Conservation (phyloP, 1,140 invertebrate species). For the Thalassaphorura encarpata region DNA sequence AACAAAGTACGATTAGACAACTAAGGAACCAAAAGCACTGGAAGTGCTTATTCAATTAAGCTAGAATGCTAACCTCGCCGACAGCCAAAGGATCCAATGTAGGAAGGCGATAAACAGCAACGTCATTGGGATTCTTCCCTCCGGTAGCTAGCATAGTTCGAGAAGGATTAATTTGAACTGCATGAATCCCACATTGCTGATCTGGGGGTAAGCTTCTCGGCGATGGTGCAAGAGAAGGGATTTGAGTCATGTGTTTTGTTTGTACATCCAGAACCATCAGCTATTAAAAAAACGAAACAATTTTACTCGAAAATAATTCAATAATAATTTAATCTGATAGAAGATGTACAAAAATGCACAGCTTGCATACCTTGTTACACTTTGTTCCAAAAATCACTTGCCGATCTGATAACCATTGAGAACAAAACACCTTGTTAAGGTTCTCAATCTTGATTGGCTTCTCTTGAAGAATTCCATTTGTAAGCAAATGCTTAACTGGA, state of each 20-base stretch:
- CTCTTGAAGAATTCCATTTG: slow-evolving; percentile 78
- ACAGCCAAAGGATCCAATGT: slow-evolving; percentile 88
- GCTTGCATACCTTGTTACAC: slow-evolving; percentile 73
- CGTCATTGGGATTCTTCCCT: slow-evolving; percentile 80
- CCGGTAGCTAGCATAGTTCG: slow-evolving; percentile 81
- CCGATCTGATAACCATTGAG: slow-evolving; percentile 86
- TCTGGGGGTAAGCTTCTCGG: slow-evolving; percentile 36
- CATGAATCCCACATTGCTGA: slow-evolving; percentile 81
- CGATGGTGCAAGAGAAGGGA: slow-evolving; percentile 57
- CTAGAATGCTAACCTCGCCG: slow-evolving; percentile 63
- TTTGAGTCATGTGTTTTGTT: slow-evolving; percentile 66
- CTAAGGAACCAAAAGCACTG: no score
- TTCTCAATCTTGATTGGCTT: slow-evolving; percentile 67
- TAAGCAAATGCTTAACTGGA: slow-evolving; percentile 72
- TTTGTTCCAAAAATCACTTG: slow-evolving; percentile 94
- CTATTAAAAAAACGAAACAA: slow-evolving; percentile 42
- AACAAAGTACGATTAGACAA: no score
- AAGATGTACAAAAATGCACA: not conserved
- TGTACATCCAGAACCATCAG: slow-evolving; percentile 73
- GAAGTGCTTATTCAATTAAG: not conserved
- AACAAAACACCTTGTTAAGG: slow-evolving; percentile 94
- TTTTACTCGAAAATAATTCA: not conserved
- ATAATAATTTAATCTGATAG: not conserved
- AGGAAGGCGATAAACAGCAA: slow-evolving; percentile 84
- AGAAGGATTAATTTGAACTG: slow-evolving; percentile 89